Base-by-base conservation (phyloP, 2,888 invertebrate genomes). In the Drosophila ustulata region DNA sequence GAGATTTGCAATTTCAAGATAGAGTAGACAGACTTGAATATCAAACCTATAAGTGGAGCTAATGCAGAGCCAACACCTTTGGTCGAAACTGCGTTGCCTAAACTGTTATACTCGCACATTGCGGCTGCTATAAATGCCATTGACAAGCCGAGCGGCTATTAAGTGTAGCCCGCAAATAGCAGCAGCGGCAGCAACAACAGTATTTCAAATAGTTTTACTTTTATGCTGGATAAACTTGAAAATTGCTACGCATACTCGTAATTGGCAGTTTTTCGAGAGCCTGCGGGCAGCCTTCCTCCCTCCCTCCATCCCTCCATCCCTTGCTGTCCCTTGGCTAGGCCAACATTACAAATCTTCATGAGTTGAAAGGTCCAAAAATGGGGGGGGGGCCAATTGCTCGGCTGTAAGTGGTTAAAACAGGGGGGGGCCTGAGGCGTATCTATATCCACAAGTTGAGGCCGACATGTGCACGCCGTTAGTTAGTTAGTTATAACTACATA, bases 401-500 rank as follows among this genome's bases (percentile, higher is more conserved):
- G 13, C 13, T 39, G 39, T 9, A 57, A 23, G 45, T 45, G 11
- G 46, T 25, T n/a, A n/a, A n/a, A n/a, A n/a, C 9, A 9, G 32
- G 4, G 2, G 39, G 9, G 11, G 11, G 7, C 0, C n/a, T 4
- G 8, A 4, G 13, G 4, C 11, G 9, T 55, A 56, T 56, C 55
- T 45, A 13, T 56, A 45, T 56, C 45, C 55, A 56, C 45, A 61
- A 53, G 46, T 57, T 57, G 39, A 67, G 71, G 68, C 45, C 77
- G 70, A 72, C 83, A 83, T 83, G 86, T 86, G 83, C 71, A 66
- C 56, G 62, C 76, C 77, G 86, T 83, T 83, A 83, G 83, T 86
- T 82, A 84, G 82, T 82, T 86, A 81, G 87, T 83, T 83, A 86
- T 79, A 84, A 74, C 87, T 86, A 83, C 84, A 86, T 75, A 83